Evolutionary conservation across 2,888 invertebrate species (phyloP).

Genomic region (Pimpla rufipes): DNA sequence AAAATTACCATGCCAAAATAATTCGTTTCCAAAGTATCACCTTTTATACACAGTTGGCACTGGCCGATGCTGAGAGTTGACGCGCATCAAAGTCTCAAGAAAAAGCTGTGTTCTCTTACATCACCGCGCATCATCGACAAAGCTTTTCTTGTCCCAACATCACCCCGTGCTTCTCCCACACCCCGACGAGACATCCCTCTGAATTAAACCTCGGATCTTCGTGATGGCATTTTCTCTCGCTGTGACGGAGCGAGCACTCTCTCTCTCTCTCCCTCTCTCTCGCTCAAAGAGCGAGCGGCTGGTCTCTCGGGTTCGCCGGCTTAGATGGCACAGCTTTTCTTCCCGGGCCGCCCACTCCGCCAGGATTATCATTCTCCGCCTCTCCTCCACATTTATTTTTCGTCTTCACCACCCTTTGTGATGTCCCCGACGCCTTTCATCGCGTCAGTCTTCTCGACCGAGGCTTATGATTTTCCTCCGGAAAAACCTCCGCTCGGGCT

Average conservation of each 20-base stretch:
- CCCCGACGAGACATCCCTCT: constrained; percentile 30
- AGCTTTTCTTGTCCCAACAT: constrained; percentile 19
- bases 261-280: neutral
- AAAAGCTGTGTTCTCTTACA: constrained; percentile 7
- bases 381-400: constrained; percentile 29
- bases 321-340: constrained; percentile 31
- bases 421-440: constrained; percentile 18
- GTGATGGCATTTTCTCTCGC: constrained; percentile 38
- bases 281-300: constrained; percentile 21
- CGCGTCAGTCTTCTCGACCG: constrained; percentile 3
- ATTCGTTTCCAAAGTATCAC: neutral
- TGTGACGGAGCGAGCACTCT: constrained; percentile 3
- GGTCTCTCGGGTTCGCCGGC: constrained; percentile 24
- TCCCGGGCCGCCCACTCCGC: constrained; percentile 15
- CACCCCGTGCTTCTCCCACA: neutral
- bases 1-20: too few species aligned
- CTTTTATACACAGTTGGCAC: neutral
- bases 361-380: constrained; percentile 46
- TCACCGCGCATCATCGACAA: constrained; percentile 30
- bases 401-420: constrained; percentile 12
- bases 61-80: neutral
- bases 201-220: constrained; percentile 48
- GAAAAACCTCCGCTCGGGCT: neutral
- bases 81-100: neutral
- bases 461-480: constrained; percentile 5